A percentile compares a stretch with the other conserved stretches of the same genome.
These are phyloP conservation scores for Heliconius erato DNA, from an alignment of 2,888 invertebrate genomes.

Conservation along the genomic window DNA sequence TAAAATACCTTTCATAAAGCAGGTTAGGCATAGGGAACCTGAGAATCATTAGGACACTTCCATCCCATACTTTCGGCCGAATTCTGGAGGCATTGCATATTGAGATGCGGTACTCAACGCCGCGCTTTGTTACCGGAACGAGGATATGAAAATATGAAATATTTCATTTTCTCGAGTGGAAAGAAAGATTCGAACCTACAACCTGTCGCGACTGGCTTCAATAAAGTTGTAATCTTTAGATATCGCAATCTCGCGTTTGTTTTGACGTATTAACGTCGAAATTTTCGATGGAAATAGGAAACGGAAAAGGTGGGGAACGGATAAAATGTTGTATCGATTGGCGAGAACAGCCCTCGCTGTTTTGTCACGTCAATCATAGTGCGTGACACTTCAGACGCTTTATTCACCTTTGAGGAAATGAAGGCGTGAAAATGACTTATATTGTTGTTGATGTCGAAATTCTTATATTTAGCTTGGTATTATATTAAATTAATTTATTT, in stretches of 20 bases:
- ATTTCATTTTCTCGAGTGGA: too few species aligned
- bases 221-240: not conserved
- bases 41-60: too few species aligned
- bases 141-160: too few species aligned
- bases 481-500: too few species aligned
- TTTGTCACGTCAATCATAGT: constrained; percentile 17
- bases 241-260: not conserved
- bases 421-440: constrained; percentile 3
- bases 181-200: too few species aligned
- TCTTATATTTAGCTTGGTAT: not conserved
- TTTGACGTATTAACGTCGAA: not conserved
- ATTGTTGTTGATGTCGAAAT: not conserved
- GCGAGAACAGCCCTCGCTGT: not conserved
- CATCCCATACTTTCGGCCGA: too few species aligned
- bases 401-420: constrained; percentile 16
- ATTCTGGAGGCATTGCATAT: too few species aligned
- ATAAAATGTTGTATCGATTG: constrained; percentile 11
- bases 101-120: too few species aligned
- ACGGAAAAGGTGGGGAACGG: not conserved
- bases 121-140: too few species aligned
- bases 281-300: not conserved
- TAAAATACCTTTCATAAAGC: too few species aligned
- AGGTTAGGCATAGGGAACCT: too few species aligned
- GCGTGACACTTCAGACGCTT: constrained; percentile 1
- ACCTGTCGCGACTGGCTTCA: too few species aligned